These are phyloP conservation scores for Hucho hucho DNA, from an alignment of 2,113 vertebrate species.

Conservation along the genomic window DNA sequence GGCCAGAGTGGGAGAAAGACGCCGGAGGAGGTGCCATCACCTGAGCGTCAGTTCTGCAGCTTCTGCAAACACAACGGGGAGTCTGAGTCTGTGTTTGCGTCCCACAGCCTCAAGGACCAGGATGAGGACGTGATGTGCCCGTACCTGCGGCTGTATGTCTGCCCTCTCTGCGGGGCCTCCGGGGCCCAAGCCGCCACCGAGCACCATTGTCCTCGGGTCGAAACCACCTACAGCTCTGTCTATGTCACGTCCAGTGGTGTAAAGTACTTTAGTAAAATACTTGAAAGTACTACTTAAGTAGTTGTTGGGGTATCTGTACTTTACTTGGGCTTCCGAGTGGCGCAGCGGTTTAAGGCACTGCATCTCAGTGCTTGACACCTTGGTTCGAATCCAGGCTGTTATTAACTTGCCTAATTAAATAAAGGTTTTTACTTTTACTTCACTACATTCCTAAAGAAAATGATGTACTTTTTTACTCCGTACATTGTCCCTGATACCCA, in stretches of 20 bases:
- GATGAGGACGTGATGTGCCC: slow-evolving; percentile 78
- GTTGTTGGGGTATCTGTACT: background rate
- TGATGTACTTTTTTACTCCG: too few species aligned
- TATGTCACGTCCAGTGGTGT: slow-evolving; percentile 53
- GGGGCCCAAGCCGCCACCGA: slow-evolving; percentile 80
- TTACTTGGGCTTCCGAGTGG: too few species aligned
- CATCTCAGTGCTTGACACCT: too few species aligned
- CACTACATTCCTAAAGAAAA: too few species aligned
- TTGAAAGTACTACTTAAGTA: background rate
- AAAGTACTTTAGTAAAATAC: too few species aligned
- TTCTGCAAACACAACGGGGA: slow-evolving; percentile 90
- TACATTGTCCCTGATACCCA: too few species aligned
- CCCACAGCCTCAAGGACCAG: slow-evolving; percentile 77
- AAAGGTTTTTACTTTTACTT: too few species aligned
- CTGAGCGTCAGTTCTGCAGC: slow-evolving; percentile 57
- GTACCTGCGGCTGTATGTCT: slow-evolving; percentile 79
- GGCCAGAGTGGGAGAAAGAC: slow-evolving; percentile 18
- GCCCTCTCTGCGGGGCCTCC: slow-evolving; percentile 83
- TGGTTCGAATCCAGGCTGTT: too few species aligned
- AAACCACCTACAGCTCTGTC: slow-evolving; percentile 77
- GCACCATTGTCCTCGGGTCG: slow-evolving; percentile 83
- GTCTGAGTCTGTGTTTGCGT: slow-evolving; percentile 69
- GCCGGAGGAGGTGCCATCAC: background rate
- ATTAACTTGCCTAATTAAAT: too few species aligned
- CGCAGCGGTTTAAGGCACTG: too few species aligned